Evolutionary conservation across 1,140 invertebrate species (phyloP).

Genomic region (Drosophila pachea): DNA sequence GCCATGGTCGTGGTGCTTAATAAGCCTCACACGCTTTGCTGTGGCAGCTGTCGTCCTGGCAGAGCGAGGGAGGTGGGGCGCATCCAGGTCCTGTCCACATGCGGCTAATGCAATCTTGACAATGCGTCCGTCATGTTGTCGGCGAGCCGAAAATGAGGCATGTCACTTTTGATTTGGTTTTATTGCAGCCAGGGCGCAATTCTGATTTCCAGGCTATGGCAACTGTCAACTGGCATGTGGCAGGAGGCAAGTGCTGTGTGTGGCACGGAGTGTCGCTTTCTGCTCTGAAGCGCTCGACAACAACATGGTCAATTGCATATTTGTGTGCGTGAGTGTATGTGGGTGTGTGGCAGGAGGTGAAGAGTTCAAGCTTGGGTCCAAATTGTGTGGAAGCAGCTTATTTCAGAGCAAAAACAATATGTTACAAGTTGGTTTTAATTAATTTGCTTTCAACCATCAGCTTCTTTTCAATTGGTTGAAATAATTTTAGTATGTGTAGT

Average conservation of each 20-base stretch:
- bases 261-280: conserved; percentile 38
- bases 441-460: too few relatives aligned
- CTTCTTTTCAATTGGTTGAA: neutral
- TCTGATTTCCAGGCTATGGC: conserved; percentile 50
- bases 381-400: neutral
- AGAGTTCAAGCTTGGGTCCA: conserved; percentile 26
- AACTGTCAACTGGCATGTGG: neutral
- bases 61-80: too few relatives aligned
- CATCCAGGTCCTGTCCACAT: conserved; percentile 5
- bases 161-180: conserved; percentile 74
- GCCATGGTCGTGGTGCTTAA: conserved; percentile 38
- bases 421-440: too few relatives aligned
- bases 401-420: too few relatives aligned
- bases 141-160: conserved; percentile 67
- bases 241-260: neutral
- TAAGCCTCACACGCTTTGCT: conserved; percentile 44
- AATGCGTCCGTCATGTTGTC: conserved; percentile 34
- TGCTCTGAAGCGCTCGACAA: conserved; percentile 7
- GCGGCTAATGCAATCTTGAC: conserved; percentile 72
- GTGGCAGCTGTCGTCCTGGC: conserved; percentile 26
- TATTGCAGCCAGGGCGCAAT: conserved; percentile 48
- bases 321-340: too few relatives aligned
- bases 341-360: neutral
- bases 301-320: conserved; percentile 18
- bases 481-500: neutral